Evolutionary conservation across 37 sponge, comb jelly and placozoan species (phyloP), one percentile per base, ranked within the genome.

Genomic region (Eunapius fragilis): DNA sequence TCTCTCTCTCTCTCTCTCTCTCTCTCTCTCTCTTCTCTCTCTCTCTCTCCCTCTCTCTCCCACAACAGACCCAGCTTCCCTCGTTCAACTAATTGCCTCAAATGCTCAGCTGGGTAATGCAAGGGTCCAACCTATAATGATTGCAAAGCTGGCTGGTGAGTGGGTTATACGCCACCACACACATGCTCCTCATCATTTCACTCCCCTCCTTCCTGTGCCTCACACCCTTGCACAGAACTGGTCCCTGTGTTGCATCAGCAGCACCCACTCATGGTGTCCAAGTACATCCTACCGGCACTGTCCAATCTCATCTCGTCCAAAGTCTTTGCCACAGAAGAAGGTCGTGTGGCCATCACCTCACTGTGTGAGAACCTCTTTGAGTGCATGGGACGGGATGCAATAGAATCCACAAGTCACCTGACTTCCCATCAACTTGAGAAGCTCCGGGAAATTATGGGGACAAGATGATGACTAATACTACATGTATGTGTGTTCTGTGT

Each of bases 91-190:
- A 31, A 67, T 97, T 17, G 82, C 93, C 14, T 85, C 71, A 28
- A 86, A 80, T 49, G 80, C 87, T 32, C 91, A 95, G 72, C 85
- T 76, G 47, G 91, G 90, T 11, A 97, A 90, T 90, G 71, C 88
- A 5, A 84, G 86, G 71, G 86, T 90, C 23, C 86, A 86, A 36
- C 95, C 96, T 6, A 87, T 95, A 35, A 83, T 95, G 87, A 85
- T 91, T 19, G 72, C 37, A 22, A 94, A 82, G 68, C 84, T 96
- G 78, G 84, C 95, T 81, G 92, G 96, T 95, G 82, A n/a, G n/a
- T n/a, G 11, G 90, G 25, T 25, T 7, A 27, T 67, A 37, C n/a
- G n/a, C 41, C 30, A 37, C 47, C 26, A 34, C 25, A 31, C 17
- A 12, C 58, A 2, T 19, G 14, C 22, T 58, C 58, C 17, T 11